phyloP scores from a whole-genome alignment of 2,888 invertebrate genomes.

The Andrena fulva region DNA sequence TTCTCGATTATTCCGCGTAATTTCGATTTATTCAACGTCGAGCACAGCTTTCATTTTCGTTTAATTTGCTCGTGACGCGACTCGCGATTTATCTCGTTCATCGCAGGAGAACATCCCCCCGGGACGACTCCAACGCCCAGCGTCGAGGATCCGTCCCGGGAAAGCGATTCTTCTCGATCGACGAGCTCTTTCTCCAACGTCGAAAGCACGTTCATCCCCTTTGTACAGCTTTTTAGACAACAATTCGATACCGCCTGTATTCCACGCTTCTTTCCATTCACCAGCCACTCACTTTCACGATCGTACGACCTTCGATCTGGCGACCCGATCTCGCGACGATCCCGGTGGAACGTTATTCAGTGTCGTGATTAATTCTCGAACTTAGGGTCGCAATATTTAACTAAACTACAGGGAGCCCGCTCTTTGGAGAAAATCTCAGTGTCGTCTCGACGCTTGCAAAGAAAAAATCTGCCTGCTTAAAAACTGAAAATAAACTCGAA shows the following conservation, averaged over 20 bases:
- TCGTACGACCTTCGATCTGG: background rate
- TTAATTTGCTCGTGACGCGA: background rate
- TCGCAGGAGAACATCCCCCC: slow-evolving; percentile 25
- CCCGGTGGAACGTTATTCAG: background rate
- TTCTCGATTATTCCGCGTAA: background rate
- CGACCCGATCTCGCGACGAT: slow-evolving; percentile 14
- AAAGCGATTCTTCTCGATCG: slow-evolving; percentile 39
- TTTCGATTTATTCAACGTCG: background rate
- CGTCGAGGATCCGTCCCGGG: slow-evolving; percentile 57
- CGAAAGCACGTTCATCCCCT: slow-evolving; percentile 52
- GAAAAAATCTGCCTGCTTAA: background rate
- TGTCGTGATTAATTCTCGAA: too few species aligned
- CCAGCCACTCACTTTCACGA: background rate
- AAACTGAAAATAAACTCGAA: background rate
- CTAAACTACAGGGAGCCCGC: background rate
- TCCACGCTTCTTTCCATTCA: slow-evolving; percentile 17
- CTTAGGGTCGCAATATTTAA: too few species aligned
- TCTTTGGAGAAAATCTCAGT: background rate
- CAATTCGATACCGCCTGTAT: slow-evolving; percentile 42
- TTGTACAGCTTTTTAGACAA: slow-evolving; percentile 40
- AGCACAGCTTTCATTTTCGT: background rate
- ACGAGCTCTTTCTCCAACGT: slow-evolving; percentile 13
- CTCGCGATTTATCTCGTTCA: background rate
- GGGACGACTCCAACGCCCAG: slow-evolving; percentile 71
- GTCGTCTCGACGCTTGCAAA: background rate